Conservation (phyloP, 2,888 invertebrate species). For the Cinara cedri region DNA sequence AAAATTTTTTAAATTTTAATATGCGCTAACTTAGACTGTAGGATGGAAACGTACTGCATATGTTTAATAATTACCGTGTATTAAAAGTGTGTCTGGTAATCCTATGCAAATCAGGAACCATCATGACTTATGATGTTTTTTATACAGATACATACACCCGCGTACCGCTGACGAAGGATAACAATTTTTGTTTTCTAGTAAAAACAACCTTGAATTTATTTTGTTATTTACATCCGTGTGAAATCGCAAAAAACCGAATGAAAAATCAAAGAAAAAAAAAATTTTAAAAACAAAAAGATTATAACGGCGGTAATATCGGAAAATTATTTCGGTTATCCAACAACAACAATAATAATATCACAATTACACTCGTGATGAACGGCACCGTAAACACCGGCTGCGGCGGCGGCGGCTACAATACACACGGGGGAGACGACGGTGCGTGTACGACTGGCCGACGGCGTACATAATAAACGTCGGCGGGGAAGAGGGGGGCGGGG, state of each 20-base stretch:
- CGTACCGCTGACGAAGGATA: background rate
- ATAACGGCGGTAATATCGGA: background rate
- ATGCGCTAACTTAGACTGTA: background rate
- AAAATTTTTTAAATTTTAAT: constrained; percentile 19
- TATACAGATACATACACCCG: background rate
- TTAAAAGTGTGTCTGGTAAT: constrained; percentile 24
- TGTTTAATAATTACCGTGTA: constrained; percentile 29
- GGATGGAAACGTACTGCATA: too few relatives aligned
- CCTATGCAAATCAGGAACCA: background rate
- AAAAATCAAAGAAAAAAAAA: background rate
- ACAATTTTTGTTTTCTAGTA: background rate
- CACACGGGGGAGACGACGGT: constrained; percentile 52
- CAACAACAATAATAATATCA: background rate
- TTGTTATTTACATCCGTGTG: background rate
- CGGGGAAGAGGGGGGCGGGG: background rate
- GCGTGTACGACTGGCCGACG: constrained; percentile 53
- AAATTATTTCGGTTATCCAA: too few relatives aligned
- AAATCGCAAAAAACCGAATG: background rate
- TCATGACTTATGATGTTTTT: constrained; percentile 32
- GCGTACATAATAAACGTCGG: constrained; percentile 38
- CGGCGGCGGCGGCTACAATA: constrained; percentile 2
- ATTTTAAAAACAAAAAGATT: background rate
- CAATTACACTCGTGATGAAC: constrained; percentile 18
- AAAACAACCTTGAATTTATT: constrained; percentile 5
- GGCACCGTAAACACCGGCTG: constrained; percentile 42